phyloP scores from a whole-genome alignment of 2,888 invertebrate species.

The Monoplex corrugatus region DNA sequence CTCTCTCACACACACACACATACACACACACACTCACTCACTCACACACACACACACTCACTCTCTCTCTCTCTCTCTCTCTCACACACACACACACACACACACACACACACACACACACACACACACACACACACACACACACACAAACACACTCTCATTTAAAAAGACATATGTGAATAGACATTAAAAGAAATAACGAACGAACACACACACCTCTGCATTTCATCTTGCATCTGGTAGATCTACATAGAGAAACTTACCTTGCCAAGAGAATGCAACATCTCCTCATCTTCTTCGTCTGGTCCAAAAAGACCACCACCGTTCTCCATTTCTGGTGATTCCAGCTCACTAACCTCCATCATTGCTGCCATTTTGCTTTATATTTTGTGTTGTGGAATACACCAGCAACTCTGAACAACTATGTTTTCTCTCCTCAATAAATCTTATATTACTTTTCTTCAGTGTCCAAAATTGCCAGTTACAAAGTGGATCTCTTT shows the following conservation, averaged over 20 bases:
- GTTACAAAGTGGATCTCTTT: too few species aligned
- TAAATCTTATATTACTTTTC: too few species aligned
- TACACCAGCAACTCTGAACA: too few species aligned
- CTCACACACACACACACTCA: background rate
- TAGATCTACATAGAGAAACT: background rate
- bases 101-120: background rate
- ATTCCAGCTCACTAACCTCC: constrained; percentile 59
- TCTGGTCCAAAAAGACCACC: constrained; percentile 73
- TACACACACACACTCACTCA: background rate
- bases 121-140: background rate
- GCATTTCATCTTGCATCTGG: too few species aligned
- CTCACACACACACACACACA: background rate
- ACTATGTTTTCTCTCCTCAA: too few species aligned
- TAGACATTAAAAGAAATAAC: background rate
- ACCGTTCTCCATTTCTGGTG: constrained; percentile 66
- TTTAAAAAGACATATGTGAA: background rate
- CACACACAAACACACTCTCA: background rate
- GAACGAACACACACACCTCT: background rate
- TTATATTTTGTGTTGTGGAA: too few species aligned
- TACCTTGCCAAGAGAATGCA: constrained; percentile 70
- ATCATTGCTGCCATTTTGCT: constrained; percentile 65
- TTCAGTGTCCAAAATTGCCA: too few species aligned
- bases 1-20: background rate
- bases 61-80: background rate
- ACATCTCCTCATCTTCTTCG: constrained; percentile 68